Evolutionary conservation across 2,888 invertebrate species (phyloP), one percentile per base, ranked within the genome.

Genomic region (Leptarthrus brevirostris): DNA sequence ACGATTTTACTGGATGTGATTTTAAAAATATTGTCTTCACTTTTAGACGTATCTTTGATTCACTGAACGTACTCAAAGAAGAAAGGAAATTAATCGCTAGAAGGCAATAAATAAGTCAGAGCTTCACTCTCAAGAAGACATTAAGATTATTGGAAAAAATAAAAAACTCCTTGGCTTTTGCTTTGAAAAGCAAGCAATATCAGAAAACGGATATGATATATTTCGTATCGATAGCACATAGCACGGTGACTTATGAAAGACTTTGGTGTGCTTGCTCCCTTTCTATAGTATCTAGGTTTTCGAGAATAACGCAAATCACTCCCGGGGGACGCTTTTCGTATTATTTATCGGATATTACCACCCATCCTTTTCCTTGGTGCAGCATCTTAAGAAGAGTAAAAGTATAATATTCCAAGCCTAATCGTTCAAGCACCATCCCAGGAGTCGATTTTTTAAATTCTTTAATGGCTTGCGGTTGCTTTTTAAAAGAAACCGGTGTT

Each of bases 301-400:
- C 58, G 10, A 36, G 36, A 20, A 12, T 36, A 30, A 22, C 30
- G 49, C 12, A 72, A 54, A 44, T 30, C 18, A 26, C 56, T 69
- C 73, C 69, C 69, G 54, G 54, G 73, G 64, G 56, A 64, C 73
- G 69, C 36, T 73, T 73, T 56, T 73, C 66, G 54, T 73, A 73
- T 73, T 73, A 73, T 73, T 73, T 73, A 73, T 73, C 73, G 56
- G 73, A 73, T 73, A 73, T 73, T 73, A 69, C 64, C 44, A 52
- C 34, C 54, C 71, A 58, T 36, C 34, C 58, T 58, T 16, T 58
- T 30, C 36, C 36, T 20, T 20, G 30, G 56, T 56, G 36, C 58
- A 58, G 58, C 20, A 34, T 24, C n/a, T n/a, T n/a, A n/a, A 58
- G 58, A 20, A 18, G 2, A 58, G 6, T 12, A n/a, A 20, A 16